Base-by-base conservation (phyloP, 2,888 invertebrate genomes). In the Pachymerium ferrugineum region DNA sequence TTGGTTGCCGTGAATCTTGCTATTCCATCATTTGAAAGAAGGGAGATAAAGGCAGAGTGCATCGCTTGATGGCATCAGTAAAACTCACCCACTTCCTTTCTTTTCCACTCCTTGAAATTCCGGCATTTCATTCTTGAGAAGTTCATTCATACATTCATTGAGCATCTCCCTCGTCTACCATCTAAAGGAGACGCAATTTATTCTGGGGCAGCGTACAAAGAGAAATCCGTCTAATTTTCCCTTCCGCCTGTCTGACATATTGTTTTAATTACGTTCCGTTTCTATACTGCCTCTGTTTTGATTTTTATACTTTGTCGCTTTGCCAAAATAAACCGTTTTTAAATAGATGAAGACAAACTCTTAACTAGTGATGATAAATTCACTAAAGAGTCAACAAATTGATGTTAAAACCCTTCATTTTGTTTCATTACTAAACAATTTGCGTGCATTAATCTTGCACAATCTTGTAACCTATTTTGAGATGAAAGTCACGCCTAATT, bases 51-150 rank as follows among this genome's bases (percentile, higher is more conserved):
- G 28, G 54, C 54, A 54, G 22, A 54, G 54, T 54, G 54, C 54
- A 54, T 54, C 54, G 54, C 25, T 25, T 54, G 54, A 54, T 54
- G 25, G 54, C 54, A 54, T 54, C 54, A 25, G 54, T 54, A 54
- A 54, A 54, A 54, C 54, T 54, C 54, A 54, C 54, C 54, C 54
- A 54, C 54, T 54, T 54, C 54, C 54, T 54, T 54, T 54, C 54
- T 54, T 54, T 54, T 28, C 38, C 54, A 54, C 54, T 54, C 54
- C 54, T 54, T 54, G 54, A 54, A n/a, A 54, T 54, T 54, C 54
- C 54, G 54, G 54, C 54, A 25, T 54, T 54, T 54, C 54, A 54
- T 54, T 54, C 54, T 54, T 54, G 54, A 25, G 54, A 54, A 1
- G 47, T 47, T 47, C 47, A 16, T 54, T 54, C 47, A 47, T 47